Evolutionary conservation across 2,797 vertebrate genomes (phyloP), one percentile per base, ranked within the genome.

Genomic region (Onychomys torridus): DNA sequence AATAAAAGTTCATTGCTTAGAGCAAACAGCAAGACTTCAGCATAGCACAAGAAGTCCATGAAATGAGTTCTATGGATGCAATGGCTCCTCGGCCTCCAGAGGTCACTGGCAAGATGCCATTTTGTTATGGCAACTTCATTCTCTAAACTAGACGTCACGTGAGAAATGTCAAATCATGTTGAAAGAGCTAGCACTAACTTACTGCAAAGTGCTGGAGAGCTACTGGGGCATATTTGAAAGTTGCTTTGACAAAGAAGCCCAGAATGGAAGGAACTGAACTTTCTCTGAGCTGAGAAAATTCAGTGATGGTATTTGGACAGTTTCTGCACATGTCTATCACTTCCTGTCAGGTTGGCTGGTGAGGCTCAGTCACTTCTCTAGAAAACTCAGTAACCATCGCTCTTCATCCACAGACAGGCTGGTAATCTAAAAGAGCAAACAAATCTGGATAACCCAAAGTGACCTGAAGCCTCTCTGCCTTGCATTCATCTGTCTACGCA

Each of bases 1-100:
- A 97, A 97, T 63, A 52, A 93, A 96, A 97, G 94, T 76, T 89
- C 92, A 89, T 55, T 91, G 90, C 92, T 87, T 83, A 69, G 57
- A 94, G 96, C 73, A 92, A 93, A 93, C 79, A 89, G 37, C 52
- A 63, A 96, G 59, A 91, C 78, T 93, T 92, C 92, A 32, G 25
- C 89, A n/a, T 19, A 83, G 82, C 78, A 86, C 83, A 55, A 81
- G 82, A 23, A 86, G 57, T 19, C 37, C 43, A 10, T 77, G 63
- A 87, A 96, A 92, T 57, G 43, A 82, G 9, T 61, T 91, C 79
- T 89, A 63, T 81, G 92, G 83, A 86, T 2, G 0, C 5, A 1
- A 11, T 52, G 82, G 57, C 81, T 95, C 90, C 85, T 34, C 19
- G 34, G 79, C 65, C 79, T 95, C n/a, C 1, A 77, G 61, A 95